These are phyloP conservation scores for Agapornis canus DNA, from an alignment of 2,797 vertebrate species.

Conservation along the genomic window DNA sequence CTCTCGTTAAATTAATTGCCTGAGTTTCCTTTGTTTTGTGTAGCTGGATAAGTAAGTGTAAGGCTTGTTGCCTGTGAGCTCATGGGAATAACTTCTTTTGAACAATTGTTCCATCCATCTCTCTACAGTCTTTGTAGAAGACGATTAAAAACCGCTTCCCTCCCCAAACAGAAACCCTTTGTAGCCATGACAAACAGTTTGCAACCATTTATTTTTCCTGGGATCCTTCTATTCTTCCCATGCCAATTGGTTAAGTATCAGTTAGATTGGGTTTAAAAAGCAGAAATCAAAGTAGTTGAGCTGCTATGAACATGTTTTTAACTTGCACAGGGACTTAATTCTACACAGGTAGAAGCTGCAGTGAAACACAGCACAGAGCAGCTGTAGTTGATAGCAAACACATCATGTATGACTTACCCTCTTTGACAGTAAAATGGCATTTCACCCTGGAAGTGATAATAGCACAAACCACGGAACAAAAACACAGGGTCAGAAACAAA, in stretches of 20 bases:
- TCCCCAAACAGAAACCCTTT: background rate
- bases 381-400: background rate
- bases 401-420: background rate
- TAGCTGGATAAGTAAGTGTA: background rate
- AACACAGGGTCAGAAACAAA: background rate
- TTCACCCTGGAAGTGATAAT: background rate
- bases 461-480: background rate
- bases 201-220: background rate
- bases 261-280: background rate
- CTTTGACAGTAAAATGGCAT: background rate
- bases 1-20: conserved; percentile 29
- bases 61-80: background rate
- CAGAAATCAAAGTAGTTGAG: background rate
- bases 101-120: conserved; percentile 21
- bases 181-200: background rate
- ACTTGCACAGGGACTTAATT: background rate
- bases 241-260: background rate
- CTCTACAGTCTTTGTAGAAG: background rate
- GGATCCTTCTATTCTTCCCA: background rate
- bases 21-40: background rate
- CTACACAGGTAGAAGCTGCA: background rate
- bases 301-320: background rate
- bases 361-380: background rate
- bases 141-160: background rate
- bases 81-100: conserved; percentile 10